Conservation (phyloP, 2,797 vertebrate genomes). For the Aphelocoma californica region DNA sequence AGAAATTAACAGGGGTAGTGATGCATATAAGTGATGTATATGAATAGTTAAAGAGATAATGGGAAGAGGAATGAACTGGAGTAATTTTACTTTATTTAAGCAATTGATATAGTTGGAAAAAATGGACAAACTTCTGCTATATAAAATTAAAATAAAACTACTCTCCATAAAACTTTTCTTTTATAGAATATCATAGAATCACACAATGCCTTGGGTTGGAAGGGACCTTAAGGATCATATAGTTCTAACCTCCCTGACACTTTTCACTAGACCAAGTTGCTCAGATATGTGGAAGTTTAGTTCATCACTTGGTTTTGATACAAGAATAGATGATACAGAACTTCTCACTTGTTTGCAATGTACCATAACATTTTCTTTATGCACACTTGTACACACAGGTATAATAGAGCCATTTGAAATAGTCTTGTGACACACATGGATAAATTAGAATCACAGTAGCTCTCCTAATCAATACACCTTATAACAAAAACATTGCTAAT, state of each 20-base stretch:
- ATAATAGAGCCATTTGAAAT: not conserved
- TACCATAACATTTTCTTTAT: not conserved
- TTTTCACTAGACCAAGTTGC: not conserved
- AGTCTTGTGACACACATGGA: not conserved
- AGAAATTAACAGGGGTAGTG: not conserved
- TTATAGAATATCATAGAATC: not conserved
- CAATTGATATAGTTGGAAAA: not conserved
- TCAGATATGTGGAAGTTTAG: not conserved
- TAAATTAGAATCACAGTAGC: not conserved
- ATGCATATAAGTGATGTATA: not conserved
- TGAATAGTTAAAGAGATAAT: not conserved
- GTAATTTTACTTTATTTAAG: not conserved
- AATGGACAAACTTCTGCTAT: not conserved
- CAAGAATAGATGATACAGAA: not conserved
- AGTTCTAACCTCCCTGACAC: not conserved
- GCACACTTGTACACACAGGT: not conserved
- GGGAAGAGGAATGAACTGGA: rapidly evolving
- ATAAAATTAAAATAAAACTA: not conserved
- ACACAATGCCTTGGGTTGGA: not conserved
- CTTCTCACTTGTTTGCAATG: not conserved
- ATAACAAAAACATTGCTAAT: not conserved
- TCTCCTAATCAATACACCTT: not conserved
- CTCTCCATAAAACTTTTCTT: not conserved
- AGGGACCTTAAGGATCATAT: not conserved
- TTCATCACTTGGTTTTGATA: not conserved